Conservation (phyloP, 2,797 vertebrate species). For the Tarsius wallacei region DNA sequence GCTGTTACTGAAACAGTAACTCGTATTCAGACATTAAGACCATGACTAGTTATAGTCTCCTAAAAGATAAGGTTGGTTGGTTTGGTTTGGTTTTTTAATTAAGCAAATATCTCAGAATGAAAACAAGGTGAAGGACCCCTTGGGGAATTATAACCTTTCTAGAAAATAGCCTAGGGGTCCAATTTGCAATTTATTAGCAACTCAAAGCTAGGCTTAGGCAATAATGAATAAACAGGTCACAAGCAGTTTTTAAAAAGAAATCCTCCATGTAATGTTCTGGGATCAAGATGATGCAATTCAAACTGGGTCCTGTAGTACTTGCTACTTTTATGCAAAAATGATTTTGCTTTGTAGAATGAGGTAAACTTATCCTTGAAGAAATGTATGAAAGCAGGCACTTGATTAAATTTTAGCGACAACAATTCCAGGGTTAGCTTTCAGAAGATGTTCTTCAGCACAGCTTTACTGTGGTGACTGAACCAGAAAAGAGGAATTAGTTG, state of each 20-base stretch:
- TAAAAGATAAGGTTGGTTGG: slow-evolving; percentile 1
- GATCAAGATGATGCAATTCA: slow-evolving; percentile 41
- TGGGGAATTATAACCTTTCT: slow-evolving; percentile 50
- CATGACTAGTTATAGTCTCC: neutral
- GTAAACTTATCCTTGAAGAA: slow-evolving; percentile 40
- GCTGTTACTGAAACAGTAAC: neutral
- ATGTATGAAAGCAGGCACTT: slow-evolving; percentile 58
- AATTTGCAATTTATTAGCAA: slow-evolving; percentile 55
- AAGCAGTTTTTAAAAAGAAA: slow-evolving; percentile 50
- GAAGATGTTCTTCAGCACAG: slow-evolving; percentile 51
- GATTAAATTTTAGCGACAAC: slow-evolving; percentile 67
- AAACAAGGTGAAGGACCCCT: slow-evolving; percentile 48
- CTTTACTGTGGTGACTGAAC: slow-evolving; percentile 53
- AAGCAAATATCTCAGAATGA: slow-evolving; percentile 62
- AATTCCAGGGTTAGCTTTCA: slow-evolving; percentile 72
- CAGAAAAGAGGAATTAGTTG: slow-evolving; percentile 26
- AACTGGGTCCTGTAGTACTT: neutral
- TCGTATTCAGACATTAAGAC: neutral
- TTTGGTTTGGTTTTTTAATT: slow-evolving; percentile 36
- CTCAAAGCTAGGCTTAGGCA: slow-evolving; percentile 24
- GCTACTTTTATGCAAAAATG: slow-evolving; percentile 58
- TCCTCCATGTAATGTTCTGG: neutral
- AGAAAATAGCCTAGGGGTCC: slow-evolving; percentile 43
- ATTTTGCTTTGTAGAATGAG: slow-evolving; percentile 74
- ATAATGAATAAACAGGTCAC: neutral